These are phyloP conservation scores for Struthidea cinerea DNA, from an alignment of 2,113 vertebrate genomes.

Conservation along the genomic window DNA sequence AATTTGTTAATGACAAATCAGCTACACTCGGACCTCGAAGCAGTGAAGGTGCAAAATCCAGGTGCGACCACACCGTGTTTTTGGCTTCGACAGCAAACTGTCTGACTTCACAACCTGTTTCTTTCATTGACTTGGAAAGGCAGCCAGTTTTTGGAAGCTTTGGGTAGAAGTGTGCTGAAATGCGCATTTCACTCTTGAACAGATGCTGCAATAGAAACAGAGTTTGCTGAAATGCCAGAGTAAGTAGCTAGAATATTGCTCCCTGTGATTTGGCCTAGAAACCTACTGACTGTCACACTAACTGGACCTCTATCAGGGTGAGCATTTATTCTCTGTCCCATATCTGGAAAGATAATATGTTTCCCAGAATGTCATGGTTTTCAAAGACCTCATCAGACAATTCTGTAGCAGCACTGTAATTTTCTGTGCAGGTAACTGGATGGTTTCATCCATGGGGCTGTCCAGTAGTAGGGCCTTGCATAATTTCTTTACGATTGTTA, in stretches of 20 bases:
- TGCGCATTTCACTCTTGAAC: background rate
- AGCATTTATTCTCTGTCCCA: background rate
- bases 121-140: background rate
- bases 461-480: background rate
- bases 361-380: background rate
- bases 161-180: background rate
- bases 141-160: background rate
- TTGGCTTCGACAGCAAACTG: background rate
- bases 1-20: background rate
- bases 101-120: background rate
- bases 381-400: background rate
- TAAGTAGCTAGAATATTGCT: background rate
- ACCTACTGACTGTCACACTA: background rate
- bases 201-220: background rate
- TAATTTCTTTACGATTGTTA: background rate
- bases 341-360: background rate
- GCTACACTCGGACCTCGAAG: background rate
- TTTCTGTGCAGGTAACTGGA: background rate
- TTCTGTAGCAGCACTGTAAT: background rate
- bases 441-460: background rate
- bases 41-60: background rate
- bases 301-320: background rate
- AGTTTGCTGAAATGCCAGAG: background rate
- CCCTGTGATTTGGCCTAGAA: background rate
- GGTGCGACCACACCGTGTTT: fast-evolving